Percentiles rank a stretch among this genome's conserved stretches.
These are phyloP conservation scores for Bradysia coprophila DNA, from an alignment of 1,140 invertebrate species.

Conservation along the genomic window DNA sequence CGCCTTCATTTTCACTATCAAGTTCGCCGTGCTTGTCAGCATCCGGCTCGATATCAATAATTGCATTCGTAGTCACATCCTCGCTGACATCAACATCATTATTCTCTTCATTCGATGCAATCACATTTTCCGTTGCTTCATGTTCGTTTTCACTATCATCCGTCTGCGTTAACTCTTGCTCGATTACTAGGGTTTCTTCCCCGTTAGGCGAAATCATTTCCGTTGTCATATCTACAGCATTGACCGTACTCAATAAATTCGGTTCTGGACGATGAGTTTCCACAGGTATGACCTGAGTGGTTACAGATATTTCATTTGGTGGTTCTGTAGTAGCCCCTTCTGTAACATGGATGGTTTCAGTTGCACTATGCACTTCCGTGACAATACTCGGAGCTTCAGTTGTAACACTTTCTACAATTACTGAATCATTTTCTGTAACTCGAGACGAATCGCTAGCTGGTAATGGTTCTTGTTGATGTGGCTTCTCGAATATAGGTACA, in stretches of 20 bases:
- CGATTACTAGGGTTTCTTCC: no score
- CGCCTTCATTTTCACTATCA: no score
- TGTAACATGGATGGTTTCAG: neutral
- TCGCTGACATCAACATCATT: neutral
- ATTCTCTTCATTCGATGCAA: neutral
- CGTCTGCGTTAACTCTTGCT: neutral
- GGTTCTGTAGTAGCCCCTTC: neutral
- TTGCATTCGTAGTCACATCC: no score
- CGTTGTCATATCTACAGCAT: neutral
- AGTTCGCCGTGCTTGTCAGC: no score
- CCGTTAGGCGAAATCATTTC: no score
- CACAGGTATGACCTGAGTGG: neutral
- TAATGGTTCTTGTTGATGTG: conserved; percentile 9
- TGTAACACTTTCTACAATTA: no score
- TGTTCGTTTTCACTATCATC: neutral
- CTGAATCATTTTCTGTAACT: no score
- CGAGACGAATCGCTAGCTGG: conserved; percentile 20
- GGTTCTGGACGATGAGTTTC: neutral
- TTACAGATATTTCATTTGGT: neutral
- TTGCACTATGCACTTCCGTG: neutral
- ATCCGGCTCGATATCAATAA: no score
- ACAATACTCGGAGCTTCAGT: no score
- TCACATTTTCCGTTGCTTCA: neutral
- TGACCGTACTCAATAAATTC: neutral
- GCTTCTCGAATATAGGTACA: conserved; percentile 6